Evolutionary conservation across 1,140 invertebrate genomes (phyloP).

Genomic region (Aphaenogaster floridana): DNA sequence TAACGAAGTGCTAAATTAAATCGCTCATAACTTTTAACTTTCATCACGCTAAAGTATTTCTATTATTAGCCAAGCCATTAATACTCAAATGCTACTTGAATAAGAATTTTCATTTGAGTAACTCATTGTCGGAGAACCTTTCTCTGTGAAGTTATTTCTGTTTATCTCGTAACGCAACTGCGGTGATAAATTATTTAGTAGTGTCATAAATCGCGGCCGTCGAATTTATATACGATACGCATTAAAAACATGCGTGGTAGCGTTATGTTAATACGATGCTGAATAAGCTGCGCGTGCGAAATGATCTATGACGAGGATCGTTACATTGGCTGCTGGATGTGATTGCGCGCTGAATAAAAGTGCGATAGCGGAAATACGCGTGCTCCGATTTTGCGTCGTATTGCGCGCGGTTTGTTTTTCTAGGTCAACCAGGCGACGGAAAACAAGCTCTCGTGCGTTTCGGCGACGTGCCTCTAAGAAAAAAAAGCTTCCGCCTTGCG

Average conservation of each 20-base stretch:
- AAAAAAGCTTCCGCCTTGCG: neutral
- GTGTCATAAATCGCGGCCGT: neutral
- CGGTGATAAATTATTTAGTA: slow-evolving; percentile 22
- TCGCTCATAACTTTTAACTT: neutral
- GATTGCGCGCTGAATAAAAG: slow-evolving; percentile 35
- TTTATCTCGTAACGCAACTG: neutral
- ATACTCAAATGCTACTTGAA: neutral
- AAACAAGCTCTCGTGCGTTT: slow-evolving; percentile 28
- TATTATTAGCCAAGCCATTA: neutral
- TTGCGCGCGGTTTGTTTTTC: slow-evolving; percentile 57
- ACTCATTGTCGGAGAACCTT: too few relatives aligned
- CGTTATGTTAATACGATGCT: slow-evolving; percentile 14
- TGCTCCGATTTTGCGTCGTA: slow-evolving; percentile 10
- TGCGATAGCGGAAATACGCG: slow-evolving; percentile 30
- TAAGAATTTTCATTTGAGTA: neutral
- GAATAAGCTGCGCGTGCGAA: slow-evolving; percentile 9
- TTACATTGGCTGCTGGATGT: slow-evolving; percentile 34
- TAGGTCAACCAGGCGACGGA: slow-evolving; percentile 48
- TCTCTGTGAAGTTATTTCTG: neutral
- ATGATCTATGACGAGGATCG: slow-evolving; percentile 17
- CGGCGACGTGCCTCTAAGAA: neutral
- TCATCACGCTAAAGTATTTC: neutral
- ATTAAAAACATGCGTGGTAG: neutral
- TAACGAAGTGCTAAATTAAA: neutral
- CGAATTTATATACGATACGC: neutral